Percentiles rank a stretch among this genome's conserved stretches.
Conservation (phyloP, 2,888 invertebrate genomes). For the Eupithecia insigniata region DNA sequence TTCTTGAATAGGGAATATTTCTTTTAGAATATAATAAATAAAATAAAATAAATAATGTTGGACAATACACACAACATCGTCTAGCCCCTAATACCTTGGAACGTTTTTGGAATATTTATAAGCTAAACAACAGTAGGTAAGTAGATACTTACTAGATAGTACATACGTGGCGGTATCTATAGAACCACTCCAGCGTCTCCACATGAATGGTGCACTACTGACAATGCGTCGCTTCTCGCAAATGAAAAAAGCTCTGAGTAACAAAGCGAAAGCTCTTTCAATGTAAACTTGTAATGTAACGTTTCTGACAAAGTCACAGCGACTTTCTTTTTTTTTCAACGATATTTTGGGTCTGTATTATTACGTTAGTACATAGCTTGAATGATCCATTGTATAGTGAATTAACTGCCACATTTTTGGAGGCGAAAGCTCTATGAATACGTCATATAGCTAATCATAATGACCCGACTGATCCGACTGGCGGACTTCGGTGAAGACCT, state of each 20-base stretch:
- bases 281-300: conserved; percentile 52
- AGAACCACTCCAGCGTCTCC: background rate
- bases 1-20: too few species aligned
- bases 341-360: background rate
- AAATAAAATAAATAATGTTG: too few species aligned
- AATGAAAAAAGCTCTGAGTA: conserved; percentile 62
- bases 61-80: too few species aligned
- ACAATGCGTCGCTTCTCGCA: conserved; percentile 59
- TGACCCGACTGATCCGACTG: too few species aligned
- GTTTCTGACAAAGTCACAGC: conserved; percentile 44
- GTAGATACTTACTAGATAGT: background rate
- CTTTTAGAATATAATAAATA: too few species aligned
- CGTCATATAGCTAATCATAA: too few species aligned
- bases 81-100: too few species aligned
- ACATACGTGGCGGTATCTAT: background rate
- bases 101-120: background rate
- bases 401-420: too few species aligned
- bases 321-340: conserved; percentile 24
- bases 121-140: background rate
- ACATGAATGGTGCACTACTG: conserved; percentile 48
- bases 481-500: too few species aligned
- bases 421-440: too few species aligned
- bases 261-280: conserved; percentile 66
- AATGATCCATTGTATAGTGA: background rate
- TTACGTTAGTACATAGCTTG: background rate